Conservation (phyloP, 2,113 vertebrate species). For the Bufo gargarizans region DNA sequence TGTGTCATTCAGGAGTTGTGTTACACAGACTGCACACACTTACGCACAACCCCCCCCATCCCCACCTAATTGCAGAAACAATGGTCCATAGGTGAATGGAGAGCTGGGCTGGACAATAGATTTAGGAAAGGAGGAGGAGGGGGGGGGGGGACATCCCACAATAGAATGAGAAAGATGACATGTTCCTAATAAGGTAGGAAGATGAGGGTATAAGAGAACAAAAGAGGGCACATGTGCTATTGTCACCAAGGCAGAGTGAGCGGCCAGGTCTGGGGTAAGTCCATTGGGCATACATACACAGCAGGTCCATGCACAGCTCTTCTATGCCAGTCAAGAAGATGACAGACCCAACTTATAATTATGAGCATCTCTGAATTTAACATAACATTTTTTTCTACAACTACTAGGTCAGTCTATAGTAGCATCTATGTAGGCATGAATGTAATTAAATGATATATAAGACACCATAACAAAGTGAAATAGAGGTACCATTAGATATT, state of each 20-base stretch:
- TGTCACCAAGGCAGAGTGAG: slow-evolving; percentile 48
- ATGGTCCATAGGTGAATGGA: slow-evolving; percentile 48
- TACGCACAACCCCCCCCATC: slow-evolving; percentile 24
- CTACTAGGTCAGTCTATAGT: background rate
- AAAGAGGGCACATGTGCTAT: slow-evolving; percentile 38
- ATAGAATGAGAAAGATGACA: slow-evolving; percentile 49
- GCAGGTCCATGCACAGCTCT: background rate
- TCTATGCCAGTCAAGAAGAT: background rate
- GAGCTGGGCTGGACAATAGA: slow-evolving; percentile 36
- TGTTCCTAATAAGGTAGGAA: slow-evolving; percentile 54
- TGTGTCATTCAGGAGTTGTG: slow-evolving; percentile 55
- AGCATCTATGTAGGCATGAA: background rate
- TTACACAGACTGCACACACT: slow-evolving; percentile 50
- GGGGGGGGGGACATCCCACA: slow-evolving; percentile 35
- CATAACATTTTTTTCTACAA: background rate
- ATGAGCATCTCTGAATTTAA: background rate
- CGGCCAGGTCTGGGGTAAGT: slow-evolving; percentile 43
- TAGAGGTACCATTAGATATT: background rate
- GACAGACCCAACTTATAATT: too few species aligned
- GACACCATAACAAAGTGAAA: background rate
- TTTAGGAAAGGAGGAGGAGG: background rate
- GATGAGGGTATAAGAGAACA: slow-evolving; percentile 54
- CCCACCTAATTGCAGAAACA: slow-evolving; percentile 32
- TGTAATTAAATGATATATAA: background rate
- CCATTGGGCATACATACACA: background rate